Conservation (phyloP, 2,797 vertebrate species). For the Siniperca undulata region DNA sequence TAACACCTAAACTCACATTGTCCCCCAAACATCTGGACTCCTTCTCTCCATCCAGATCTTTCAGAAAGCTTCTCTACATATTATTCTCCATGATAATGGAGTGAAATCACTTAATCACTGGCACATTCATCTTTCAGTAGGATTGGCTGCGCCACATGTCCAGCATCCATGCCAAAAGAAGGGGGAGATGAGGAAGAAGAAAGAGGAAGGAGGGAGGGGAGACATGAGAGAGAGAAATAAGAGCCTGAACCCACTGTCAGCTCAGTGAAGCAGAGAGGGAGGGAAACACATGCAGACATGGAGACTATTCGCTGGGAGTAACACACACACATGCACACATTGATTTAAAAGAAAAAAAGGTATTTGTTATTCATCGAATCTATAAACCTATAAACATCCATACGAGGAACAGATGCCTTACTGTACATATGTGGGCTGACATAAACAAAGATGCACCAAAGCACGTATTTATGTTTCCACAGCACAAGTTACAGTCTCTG, state of each 20-base stretch:
- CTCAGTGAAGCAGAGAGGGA: constrained; percentile 74
- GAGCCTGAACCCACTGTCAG: constrained; percentile 76
- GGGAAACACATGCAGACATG: constrained; percentile 68
- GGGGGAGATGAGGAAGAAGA: constrained; percentile 30
- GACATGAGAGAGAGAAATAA: constrained; percentile 31
- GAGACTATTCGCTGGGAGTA: constrained; percentile 64
- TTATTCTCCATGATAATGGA: constrained; percentile 31
- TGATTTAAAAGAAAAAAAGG: constrained; percentile 16
- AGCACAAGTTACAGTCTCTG: constrained; percentile 53
- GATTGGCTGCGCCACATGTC: constrained; percentile 61
- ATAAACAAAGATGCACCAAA: constrained; percentile 41
- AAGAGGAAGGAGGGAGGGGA: constrained; percentile 27
- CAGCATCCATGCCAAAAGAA: constrained; percentile 55
- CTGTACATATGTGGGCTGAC: constrained; percentile 29
- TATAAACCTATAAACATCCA: constrained; percentile 39
- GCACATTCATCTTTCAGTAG: constrained; percentile 41
- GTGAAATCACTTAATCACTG: constrained; percentile 56
- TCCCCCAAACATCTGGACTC: constrained; percentile 42
- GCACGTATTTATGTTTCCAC: constrained; percentile 41
- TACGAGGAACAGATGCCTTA: constrained; percentile 14
- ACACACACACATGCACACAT: constrained; percentile 39
- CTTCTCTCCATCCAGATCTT: constrained; percentile 6
- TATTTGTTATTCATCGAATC: constrained; percentile 27
- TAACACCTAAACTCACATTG: not conserved
- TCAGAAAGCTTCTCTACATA: constrained; percentile 22